phyloP scores from a whole-genome alignment of 37 sponge, comb jelly and placozoan species.

The Oopsacas minuta region DNA sequence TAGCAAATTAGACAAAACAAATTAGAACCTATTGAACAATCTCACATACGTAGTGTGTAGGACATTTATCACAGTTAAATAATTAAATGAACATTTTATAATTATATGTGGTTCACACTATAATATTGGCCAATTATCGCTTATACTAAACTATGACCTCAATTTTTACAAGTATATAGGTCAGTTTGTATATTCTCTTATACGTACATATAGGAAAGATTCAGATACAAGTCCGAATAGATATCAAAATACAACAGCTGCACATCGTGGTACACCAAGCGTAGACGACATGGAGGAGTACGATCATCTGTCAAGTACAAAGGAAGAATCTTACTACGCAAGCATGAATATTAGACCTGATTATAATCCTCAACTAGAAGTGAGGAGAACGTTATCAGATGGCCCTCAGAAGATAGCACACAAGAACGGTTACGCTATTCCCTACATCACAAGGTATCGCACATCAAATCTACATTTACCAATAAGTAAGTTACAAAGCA shows the following conservation, averaged over 20 bases:
- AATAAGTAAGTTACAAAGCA: neutral
- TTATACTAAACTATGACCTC: too few relatives aligned
- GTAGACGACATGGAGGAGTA: neutral
- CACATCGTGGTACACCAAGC: neutral
- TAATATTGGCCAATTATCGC: too few relatives aligned
- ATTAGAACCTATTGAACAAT: neutral
- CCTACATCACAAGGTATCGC: neutral
- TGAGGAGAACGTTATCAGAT: neutral
- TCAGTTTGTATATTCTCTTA: too few relatives aligned
- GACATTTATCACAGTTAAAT: too few relatives aligned
- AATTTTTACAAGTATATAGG: too few relatives aligned
- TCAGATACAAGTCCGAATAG: neutral
- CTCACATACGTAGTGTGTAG: too few relatives aligned
- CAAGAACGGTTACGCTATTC: neutral
- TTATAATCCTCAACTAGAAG: neutral
- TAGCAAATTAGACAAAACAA: neutral
- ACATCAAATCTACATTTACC: neutral
- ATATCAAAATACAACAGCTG: neutral
- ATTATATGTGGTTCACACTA: too few relatives aligned
- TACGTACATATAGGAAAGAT: neutral
- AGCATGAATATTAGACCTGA: neutral
- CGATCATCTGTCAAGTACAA: neutral
- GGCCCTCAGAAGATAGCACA: neutral
- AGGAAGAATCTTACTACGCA: constrained; percentile 3
- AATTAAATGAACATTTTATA: too few relatives aligned